phyloP scores from a whole-genome alignment of 2,888 invertebrate species.

The Halocaridina rubra region DNA sequence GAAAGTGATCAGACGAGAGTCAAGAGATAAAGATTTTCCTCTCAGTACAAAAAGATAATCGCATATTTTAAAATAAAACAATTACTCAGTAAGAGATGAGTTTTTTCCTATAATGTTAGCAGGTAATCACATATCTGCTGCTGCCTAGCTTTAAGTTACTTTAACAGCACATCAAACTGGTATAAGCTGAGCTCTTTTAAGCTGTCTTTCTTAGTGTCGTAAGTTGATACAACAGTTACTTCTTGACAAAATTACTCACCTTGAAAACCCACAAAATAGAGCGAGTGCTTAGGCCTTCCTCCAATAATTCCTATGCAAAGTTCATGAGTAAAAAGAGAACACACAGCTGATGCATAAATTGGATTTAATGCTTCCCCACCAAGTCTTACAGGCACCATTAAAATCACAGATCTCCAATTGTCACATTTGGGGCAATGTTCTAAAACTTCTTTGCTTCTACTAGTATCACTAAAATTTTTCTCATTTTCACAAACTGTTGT shows the following conservation, averaged over 20 bases:
- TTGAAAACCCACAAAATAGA: slow-evolving; percentile 94
- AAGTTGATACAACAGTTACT: too few relatives aligned
- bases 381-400: slow-evolving; percentile 86
- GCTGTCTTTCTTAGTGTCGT: too few relatives aligned
- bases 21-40: too few relatives aligned
- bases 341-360: slow-evolving; percentile 85
- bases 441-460: not conserved
- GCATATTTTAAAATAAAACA: too few relatives aligned
- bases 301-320: slow-evolving; percentile 92
- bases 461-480: not conserved
- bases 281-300: slow-evolving; percentile 90
- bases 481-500: not conserved
- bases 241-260: slow-evolving; percentile 68
- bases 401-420: slow-evolving; percentile 80
- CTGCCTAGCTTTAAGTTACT: too few relatives aligned
- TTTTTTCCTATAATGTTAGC: too few relatives aligned
- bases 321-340: slow-evolving; percentile 81
- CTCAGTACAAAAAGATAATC: too few relatives aligned
- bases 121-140: too few relatives aligned
- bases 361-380: slow-evolving; percentile 89
- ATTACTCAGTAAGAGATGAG: too few relatives aligned
- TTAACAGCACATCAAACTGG: too few relatives aligned
- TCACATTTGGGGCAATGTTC: slow-evolving; percentile 43
- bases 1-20: too few relatives aligned
- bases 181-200: too few relatives aligned